Base-by-base conservation (phyloP, 1,140 invertebrate species). In the Notospermus geniculatus region DNA sequence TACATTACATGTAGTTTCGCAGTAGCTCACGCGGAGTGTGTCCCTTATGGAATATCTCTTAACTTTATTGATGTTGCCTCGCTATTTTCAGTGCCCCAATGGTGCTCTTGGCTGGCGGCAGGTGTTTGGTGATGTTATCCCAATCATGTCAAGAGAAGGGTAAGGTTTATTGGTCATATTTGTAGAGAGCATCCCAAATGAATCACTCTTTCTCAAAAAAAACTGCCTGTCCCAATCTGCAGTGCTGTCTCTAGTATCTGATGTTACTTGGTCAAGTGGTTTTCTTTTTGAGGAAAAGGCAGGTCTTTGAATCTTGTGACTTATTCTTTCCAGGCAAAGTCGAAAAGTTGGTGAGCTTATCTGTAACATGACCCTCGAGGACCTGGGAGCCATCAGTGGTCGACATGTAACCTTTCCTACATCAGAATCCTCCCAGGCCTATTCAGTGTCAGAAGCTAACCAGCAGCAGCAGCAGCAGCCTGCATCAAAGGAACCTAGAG, bases 321-420 rank as follows among this genome's bases (percentile, higher is more conserved):
- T 60, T 27, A 27, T 63, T 53, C 46, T 55, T 70, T 65, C 32
- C 22, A 66, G 65, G 57, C 46, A 23, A 41, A 45, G 53, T 7
- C 63, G 71, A 53, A 61, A 70, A 64, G 65, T 73, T 28, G 71
- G 71, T 19, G 76, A 80, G 29, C 58, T 80, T 2, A 64, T 69
- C 66, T 63, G 74, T 54, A 74, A 76, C n/a, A 60, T 80, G 53
- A 75, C 70, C 60, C 63, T 82, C 45, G 78, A 80, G 55, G 77
- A 79, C 54, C 76, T 74, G 75, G 77, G 77, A 28, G 67, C 74
- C 23, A 72, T 79, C 29, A 57, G 66, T 29, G 58, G 68, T 30
- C 67, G 71, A 32, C 70, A 72, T 19, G 66, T 71, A 27, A 59
- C 69, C 5, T 28, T 57, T n/a, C 46, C 32, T 43, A 28, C 39